Percentiles rank a stretch among this genome's conserved stretches.
These are phyloP conservation scores for Brachionus asplanchnoidis DNA, from an alignment of 1,140 invertebrate species.

Conservation along the genomic window DNA sequence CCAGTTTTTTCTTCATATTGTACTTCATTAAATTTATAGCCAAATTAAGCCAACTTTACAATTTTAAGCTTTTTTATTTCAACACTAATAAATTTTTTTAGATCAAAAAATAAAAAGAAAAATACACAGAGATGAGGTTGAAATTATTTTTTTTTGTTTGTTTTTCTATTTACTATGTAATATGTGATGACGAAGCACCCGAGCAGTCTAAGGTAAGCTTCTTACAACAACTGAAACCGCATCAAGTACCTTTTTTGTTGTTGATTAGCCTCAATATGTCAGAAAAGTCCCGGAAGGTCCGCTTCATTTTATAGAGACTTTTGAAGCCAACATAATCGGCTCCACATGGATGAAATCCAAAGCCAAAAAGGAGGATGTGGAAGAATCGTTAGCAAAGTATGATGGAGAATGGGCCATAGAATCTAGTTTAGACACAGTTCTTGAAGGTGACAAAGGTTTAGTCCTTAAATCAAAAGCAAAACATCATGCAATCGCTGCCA, in stretches of 20 bases:
- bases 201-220: background rate
- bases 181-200: background rate
- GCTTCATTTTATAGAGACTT: background rate
- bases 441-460: slow-evolving; percentile 78
- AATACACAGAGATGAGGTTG: background rate
- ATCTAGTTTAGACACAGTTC: slow-evolving; percentile 67
- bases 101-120: background rate
- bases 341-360: slow-evolving; percentile 75
- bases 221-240: background rate
- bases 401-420: slow-evolving; percentile 70
- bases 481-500: slow-evolving; percentile 86
- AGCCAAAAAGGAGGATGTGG: slow-evolving; percentile 85
- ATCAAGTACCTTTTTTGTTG: background rate
- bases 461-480: slow-evolving; percentile 90
- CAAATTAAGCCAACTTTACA: background rate
- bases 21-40: background rate
- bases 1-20: background rate
- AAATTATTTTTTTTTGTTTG: background rate
- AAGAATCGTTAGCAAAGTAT: slow-evolving; percentile 69
- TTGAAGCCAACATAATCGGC: slow-evolving; percentile 14
- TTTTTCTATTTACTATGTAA: background rate
- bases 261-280: background rate
- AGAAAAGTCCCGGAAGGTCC: background rate
- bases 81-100: background rate
- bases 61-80: background rate